phyloP scores from a whole-genome alignment of 1,140 invertebrate species.

The Sinella curviseta region DNA sequence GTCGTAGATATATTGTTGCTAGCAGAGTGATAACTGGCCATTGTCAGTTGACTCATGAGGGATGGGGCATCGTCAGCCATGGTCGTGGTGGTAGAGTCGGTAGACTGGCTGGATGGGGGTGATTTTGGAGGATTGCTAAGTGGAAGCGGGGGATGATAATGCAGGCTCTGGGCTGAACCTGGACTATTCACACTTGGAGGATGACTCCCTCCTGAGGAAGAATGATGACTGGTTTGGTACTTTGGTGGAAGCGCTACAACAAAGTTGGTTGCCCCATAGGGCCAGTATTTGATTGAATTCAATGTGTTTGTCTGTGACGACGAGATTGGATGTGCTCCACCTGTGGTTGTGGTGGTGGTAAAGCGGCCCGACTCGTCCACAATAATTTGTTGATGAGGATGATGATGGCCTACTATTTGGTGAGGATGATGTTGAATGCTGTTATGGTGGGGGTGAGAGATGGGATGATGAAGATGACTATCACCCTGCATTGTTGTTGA shows the following conservation, averaged over 20 bases:
- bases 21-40: not conserved
- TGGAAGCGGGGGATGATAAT: constrained; percentile 29
- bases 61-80: not conserved
- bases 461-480: not conserved
- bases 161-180: not conserved
- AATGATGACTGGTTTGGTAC: not conserved
- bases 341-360: constrained; percentile 1
- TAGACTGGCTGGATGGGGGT: constrained; percentile 38
- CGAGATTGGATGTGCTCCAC: not conserved
- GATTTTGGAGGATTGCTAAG: constrained; percentile 10
- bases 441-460: not conserved
- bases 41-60: not conserved
- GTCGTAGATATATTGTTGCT: not conserved
- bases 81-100: constrained; percentile 38
- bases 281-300: constrained; percentile 38
- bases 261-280: constrained; percentile 38
- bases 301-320: not conserved
- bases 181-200: constrained; percentile 9
- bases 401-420: constrained; percentile 1
- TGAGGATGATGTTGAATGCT: not conserved
- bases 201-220: not conserved
- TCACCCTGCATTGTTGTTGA: constrained; percentile 8
- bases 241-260: constrained; percentile 39
- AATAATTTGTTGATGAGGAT: constrained; percentile 27
- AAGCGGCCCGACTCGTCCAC: constrained; percentile 24